These are phyloP conservation scores for Pollenia amentaria DNA, from an alignment of 2,888 invertebrate species.

Conservation along the genomic window DNA sequence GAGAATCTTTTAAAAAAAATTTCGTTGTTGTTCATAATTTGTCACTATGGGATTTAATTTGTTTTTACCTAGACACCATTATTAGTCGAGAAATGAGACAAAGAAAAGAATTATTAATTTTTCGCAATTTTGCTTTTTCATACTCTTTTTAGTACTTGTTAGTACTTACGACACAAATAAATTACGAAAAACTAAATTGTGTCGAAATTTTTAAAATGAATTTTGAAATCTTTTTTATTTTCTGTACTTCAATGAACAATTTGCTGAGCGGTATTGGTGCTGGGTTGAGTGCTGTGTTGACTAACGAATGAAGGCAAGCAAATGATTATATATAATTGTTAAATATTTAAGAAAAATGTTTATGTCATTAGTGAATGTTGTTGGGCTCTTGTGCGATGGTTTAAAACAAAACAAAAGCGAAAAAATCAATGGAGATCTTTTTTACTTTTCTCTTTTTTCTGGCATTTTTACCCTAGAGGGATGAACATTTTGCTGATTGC, in stretches of 20 bases:
- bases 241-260: conserved; percentile 27
- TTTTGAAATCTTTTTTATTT: conserved; percentile 1
- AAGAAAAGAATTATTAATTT: conserved; percentile 27
- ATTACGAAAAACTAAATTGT: conserved; percentile 38
- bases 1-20: neutral
- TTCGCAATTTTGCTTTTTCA: conserved; percentile 1
- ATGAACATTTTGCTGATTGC: too few relatives aligned
- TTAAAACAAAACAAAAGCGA: too few relatives aligned
- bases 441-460: neutral
- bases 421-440: neutral
- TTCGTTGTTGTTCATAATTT: conserved; percentile 26
- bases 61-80: conserved; percentile 55
- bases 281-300: neutral
- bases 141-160: conserved; percentile 19
- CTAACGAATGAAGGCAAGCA: neutral
- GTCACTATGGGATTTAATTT: conserved; percentile 56
- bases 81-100: neutral
- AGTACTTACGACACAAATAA: conserved; percentile 25
- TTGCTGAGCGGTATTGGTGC: neutral
- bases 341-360: conserved; percentile 47
- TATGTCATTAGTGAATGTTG: conserved; percentile 23
- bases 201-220: conserved; percentile 32
- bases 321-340: conserved; percentile 27
- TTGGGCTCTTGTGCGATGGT: neutral
- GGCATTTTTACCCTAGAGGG: neutral